phyloP scores from a whole-genome alignment of 2,888 invertebrate genomes.

The Zygogramma bicolorata region DNA sequence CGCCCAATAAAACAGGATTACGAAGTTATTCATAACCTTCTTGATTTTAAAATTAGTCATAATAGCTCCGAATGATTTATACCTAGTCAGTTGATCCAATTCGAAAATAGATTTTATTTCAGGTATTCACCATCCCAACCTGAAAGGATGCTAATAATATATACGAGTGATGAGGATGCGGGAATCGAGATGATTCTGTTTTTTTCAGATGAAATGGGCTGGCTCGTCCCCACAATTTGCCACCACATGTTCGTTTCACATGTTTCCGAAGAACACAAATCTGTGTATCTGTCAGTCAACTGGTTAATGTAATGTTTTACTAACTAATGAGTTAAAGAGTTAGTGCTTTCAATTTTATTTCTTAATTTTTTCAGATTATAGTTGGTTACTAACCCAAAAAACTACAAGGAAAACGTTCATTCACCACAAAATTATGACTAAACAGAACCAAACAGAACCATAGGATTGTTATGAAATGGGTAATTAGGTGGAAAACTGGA shows the following conservation, averaged over 20 bases:
- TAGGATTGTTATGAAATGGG: too few species aligned
- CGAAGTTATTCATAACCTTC: constrained; percentile 19
- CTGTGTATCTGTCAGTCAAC: not conserved
- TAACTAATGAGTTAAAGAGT: too few species aligned
- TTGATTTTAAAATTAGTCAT: constrained; percentile 23
- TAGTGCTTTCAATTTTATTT: too few species aligned
- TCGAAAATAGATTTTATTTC: constrained; percentile 25
- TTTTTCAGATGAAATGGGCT: not conserved
- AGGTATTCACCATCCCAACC: constrained; percentile 13
- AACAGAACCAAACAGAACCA: too few species aligned
- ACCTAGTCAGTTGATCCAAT: constrained; percentile 16
- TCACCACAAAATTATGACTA: too few species aligned
- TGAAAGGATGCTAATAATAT: not conserved
- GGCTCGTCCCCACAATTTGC: not conserved
- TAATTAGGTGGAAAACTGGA: too few species aligned
- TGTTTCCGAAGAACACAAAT: not conserved
- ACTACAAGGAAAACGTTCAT: too few species aligned
- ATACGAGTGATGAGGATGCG: not conserved
- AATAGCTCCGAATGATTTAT: constrained; percentile 20
- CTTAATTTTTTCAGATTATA: too few species aligned
- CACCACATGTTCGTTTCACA: not conserved
- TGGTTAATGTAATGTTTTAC: too few species aligned
- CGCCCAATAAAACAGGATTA: not conserved
- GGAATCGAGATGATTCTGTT: not conserved
- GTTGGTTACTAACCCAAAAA: too few species aligned